These are phyloP conservation scores for Keiferia lycopersicella DNA, from an alignment of 2,888 invertebrate species.

Conservation along the genomic window DNA sequence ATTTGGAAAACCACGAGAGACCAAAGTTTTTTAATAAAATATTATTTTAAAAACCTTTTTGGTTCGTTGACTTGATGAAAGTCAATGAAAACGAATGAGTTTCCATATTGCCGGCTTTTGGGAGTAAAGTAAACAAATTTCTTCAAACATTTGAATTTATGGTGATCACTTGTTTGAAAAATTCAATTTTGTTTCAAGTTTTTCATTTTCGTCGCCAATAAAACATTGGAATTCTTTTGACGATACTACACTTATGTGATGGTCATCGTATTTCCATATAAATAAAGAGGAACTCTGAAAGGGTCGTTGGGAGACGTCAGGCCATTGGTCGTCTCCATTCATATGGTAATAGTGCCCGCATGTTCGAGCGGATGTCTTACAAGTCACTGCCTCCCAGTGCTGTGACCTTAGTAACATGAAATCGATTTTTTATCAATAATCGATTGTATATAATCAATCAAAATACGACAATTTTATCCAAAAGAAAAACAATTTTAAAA, in stretches of 20 bases:
- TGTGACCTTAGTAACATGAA: too few species aligned
- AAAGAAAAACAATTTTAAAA: too few species aligned
- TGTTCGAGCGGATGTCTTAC: conserved; percentile 9
- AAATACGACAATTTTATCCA: too few species aligned
- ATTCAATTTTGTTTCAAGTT: background rate
- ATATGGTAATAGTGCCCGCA: conserved; percentile 24
- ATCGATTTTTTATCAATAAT: too few species aligned
- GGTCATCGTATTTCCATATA: conserved; percentile 6
- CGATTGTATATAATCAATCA: too few species aligned
- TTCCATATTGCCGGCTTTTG: background rate
- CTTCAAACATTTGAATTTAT: background rate
- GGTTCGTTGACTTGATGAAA: background rate
- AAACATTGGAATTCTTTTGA: background rate
- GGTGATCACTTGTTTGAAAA: background rate
- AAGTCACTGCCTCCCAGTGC: conserved; percentile 11
- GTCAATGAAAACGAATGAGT: background rate
- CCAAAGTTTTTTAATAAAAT: background rate
- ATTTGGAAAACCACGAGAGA: background rate
- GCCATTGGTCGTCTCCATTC: conserved; percentile 17
- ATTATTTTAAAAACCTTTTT: background rate
- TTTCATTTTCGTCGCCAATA: background rate
- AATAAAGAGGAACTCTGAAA: background rate
- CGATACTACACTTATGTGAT: background rate
- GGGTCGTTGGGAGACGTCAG: background rate
- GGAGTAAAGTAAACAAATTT: background rate